Evolutionary conservation across 2,113 vertebrate species (phyloP).

Genomic region (Atherinomorus stipes): DNA sequence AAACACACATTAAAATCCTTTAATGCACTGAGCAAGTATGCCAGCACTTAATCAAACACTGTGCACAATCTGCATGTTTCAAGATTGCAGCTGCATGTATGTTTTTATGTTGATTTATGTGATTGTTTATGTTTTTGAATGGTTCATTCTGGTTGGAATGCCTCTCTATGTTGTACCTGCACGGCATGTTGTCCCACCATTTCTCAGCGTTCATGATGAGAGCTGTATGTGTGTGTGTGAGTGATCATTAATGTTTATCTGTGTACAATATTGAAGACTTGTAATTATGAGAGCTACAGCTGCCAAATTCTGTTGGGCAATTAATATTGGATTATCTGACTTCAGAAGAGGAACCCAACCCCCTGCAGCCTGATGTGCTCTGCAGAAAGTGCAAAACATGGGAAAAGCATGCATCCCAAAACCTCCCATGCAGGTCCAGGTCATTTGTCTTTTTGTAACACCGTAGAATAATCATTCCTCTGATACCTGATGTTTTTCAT

Average conservation of each 20-base stretch:
- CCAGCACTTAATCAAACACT: no score
- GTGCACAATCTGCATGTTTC: background rate
- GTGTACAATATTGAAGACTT: slow-evolving; percentile 17
- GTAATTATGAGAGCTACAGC: slow-evolving; percentile 48
- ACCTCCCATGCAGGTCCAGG: background rate
- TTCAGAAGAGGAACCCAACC: slow-evolving; percentile 1
- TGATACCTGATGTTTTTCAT: background rate
- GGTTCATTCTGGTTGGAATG: rapidly evolving
- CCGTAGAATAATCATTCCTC: background rate
- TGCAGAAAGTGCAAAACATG: background rate
- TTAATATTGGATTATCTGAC: slow-evolving; percentile 58
- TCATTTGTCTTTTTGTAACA: background rate
- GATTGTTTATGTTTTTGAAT: background rate
- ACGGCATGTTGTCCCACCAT: background rate
- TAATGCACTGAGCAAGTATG: background rate
- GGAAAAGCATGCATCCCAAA: slow-evolving; percentile 1
- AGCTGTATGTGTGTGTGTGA: background rate
- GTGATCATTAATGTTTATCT: background rate
- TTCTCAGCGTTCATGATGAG: background rate
- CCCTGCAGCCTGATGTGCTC: slow-evolving; percentile 3
- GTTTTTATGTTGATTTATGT: background rate
- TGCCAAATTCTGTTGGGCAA: slow-evolving; percentile 49
- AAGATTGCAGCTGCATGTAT: background rate
- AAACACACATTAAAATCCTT: background rate
- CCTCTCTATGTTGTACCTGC: no score